Base-by-base conservation (phyloP, 2,888 invertebrate genomes). In the Willowsia nigromaculata region DNA sequence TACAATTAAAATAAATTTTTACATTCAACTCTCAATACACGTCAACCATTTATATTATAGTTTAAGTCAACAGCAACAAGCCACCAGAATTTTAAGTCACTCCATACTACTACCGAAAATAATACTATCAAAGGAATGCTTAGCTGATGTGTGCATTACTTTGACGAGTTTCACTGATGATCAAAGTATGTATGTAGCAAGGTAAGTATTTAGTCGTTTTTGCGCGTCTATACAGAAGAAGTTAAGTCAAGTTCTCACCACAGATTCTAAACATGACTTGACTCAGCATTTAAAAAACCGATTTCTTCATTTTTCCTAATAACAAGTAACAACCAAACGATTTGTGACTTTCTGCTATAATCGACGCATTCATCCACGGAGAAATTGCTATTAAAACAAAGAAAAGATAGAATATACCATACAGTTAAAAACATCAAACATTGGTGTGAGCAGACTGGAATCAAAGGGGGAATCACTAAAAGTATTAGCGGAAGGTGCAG, bases 1-100 rank as follows among this genome's bases (percentile, higher is more conserved):
- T 76, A 85, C 85, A 85, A 85, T 82, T 90, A 86, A 85, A 90
- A 62, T 90, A 90, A 90, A 88, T 82, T 88, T 88, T 80, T 83
- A 84, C 87, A 90, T 90, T 89, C 83, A 56, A 74, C 86, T 89
- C 87, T 81, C 90, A 87, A 89, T 89, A 89, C 84, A 89, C 89
- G 89, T 80, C 68, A 71, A n/a, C 80, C 84, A 68, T 80, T 85
- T 59, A 62, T 76, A 83, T 76, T 53, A 68, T 59, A 22, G 62
- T 71, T 40, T 22, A 82, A 82, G 65, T 82, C 82, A 82, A 82
- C 62, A 50, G 59, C 62, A 76, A 80, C 59, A 85, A 80, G 62
- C 89, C 85, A 81, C 25, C 50, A 71, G 85, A 89, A 89, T 89
- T 85, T 89, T 47, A 89, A 85, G 81, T 78, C 50, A 78, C 30